Percentiles rank a stretch among this genome's conserved stretches.
Conservation (phyloP, 2,797 vertebrate species). For the Tragopan temminckii region DNA sequence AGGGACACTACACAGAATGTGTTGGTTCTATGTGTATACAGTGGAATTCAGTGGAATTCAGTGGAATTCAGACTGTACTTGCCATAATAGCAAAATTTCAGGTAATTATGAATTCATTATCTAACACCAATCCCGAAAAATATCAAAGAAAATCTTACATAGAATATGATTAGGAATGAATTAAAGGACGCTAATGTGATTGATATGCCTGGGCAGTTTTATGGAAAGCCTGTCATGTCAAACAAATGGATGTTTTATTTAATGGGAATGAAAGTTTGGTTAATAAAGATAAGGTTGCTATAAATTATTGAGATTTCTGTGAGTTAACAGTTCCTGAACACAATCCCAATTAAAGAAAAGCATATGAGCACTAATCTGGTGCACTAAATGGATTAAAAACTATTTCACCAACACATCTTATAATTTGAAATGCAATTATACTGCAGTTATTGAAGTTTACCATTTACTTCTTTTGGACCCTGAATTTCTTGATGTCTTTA, state of each 20-base stretch:
- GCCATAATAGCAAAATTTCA: conserved; percentile 1
- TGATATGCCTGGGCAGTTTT: conserved; percentile 56
- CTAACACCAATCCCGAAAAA: conserved; percentile 51
- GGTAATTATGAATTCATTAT: conserved; percentile 34
- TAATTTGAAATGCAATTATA: conserved; percentile 63
- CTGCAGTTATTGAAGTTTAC: conserved; percentile 29
- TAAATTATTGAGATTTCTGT: conserved; percentile 68
- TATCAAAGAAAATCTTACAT: conserved; percentile 47
- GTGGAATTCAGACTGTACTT: neutral
- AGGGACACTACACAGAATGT: neutral
- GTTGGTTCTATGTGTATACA: neutral
- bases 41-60: neutral
- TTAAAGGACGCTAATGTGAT: conserved; percentile 53
- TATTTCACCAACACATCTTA: conserved; percentile 40
- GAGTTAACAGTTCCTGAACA: conserved; percentile 66
- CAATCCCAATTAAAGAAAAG: conserved; percentile 56
- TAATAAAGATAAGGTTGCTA: conserved; percentile 70
- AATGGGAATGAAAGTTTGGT: conserved; percentile 60
- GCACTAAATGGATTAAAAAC: conserved; percentile 71
- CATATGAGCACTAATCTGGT: conserved; percentile 52
- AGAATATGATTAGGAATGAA: conserved; percentile 57
- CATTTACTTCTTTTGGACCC: conserved; percentile 50
- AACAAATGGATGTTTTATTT: conserved; percentile 58
- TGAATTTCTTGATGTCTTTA: conserved; percentile 26
- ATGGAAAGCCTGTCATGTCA: conserved; percentile 62